Base-by-base conservation (phyloP, 2,888 invertebrate genomes). In the Parapristionchus giblindavisi region DNA sequence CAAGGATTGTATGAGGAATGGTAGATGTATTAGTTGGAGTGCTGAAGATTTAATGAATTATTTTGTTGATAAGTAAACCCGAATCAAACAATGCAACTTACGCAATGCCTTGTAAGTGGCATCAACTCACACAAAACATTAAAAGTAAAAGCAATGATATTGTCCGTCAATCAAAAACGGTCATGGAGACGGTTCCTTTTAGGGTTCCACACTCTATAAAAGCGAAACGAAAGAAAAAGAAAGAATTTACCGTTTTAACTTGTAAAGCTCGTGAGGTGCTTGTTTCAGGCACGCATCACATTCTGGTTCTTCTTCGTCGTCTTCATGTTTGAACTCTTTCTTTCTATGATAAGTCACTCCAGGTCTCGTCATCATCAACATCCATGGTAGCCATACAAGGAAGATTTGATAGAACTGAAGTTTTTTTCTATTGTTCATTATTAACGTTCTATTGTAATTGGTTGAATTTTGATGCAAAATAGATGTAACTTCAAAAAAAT, bases 321-420 rank as follows among this genome's bases (percentile, higher is more conserved):
- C 76, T 14, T 78, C 75, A 51, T 66, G 66, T 14, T 66, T 71
- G 17, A 52, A 34, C 29, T 76, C 79, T 14, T 73, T 74, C 43
- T 76, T 75, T 32, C 76, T 76, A 73, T 80, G 77, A 71, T 79
- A 54, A 56, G 52, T 58, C 29, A 73, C 17, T 54, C 76, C 82
- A 1, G 85, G 85, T 27, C 84, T 75, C 73, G 80, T 80, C 85
- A 85, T 85, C 11, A 84, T 58, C 14, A 85, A 74, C 14, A 85
- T 14, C 84, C 84, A 85, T n/a, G 85, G 85, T 58, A 85, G 81
- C 82, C 83, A 85, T 8, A 81, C 79, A 4, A 85, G 78, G 61
- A 85, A 85, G 21, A 85, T 75, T 75, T 80, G 77, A 43, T 79
- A 80, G 75, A 85, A 85, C 79, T 81, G 70, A 70, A 66, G n/a